phyloP scores from a whole-genome alignment of 1,140 invertebrate genomes.

The Calephelis nemesis region DNA sequence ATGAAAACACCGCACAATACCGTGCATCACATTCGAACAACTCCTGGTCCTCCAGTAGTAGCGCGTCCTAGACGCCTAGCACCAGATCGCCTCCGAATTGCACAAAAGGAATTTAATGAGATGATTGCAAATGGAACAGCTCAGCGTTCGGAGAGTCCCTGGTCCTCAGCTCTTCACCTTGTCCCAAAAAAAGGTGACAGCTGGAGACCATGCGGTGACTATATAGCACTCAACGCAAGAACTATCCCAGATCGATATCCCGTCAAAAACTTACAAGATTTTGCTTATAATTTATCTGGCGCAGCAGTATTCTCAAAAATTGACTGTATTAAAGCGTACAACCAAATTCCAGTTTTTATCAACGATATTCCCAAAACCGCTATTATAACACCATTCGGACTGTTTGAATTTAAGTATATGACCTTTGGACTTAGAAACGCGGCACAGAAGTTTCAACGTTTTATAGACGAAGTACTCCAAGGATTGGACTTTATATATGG shows the following conservation, averaged over 20 bases:
- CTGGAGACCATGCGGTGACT: conserved; percentile 21
- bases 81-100: conserved; percentile 1
- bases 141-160: not conserved
- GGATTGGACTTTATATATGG: too few species aligned
- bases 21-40: conserved; percentile 19
- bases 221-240: conserved; percentile 9
- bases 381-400: too few species aligned
- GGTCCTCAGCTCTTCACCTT: too few species aligned
- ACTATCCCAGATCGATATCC: conserved; percentile 20
- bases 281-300: conserved; percentile 14
- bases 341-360: conserved; percentile 58
- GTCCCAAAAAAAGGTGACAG: too few species aligned
- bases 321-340: conserved; percentile 74
- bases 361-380: conserved; percentile 52
- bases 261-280: conserved; percentile 24
- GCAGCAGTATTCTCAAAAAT: conserved; percentile 61
- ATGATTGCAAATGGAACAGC: conserved; percentile 20
- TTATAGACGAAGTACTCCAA: conserved; percentile 15
- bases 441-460: too few species aligned
- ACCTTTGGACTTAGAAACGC: conserved; percentile 52
- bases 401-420: conserved; percentile 51
- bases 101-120: conserved; percentile 15
- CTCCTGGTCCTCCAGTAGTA: conserved; percentile 9
- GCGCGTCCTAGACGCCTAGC: conserved; percentile 19
- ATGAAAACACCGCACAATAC: conserved; percentile 8